A percentile compares a stretch with the other conserved stretches of the same genome.
Conservation (phyloP, 53 echinoderm and acorn worm species). For the Paracentrotus lividus region DNA sequence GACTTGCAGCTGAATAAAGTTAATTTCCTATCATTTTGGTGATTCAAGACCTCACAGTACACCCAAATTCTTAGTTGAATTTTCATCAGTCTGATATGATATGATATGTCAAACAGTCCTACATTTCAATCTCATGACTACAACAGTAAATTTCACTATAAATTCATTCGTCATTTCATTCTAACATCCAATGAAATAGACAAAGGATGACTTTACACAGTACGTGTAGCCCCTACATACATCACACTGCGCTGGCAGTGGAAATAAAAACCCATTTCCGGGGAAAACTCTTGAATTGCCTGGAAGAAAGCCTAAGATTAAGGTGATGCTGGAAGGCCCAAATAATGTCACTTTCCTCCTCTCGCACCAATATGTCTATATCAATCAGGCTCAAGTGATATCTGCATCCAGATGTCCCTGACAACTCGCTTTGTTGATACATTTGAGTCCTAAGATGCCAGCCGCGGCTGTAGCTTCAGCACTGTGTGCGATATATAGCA, state of each 20-base stretch:
- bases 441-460: background rate
- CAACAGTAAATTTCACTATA: too few relatives aligned
- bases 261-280: conserved; percentile 27
- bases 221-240: too few relatives aligned
- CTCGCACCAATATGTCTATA: conserved; percentile 61
- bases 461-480: background rate
- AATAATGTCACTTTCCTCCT: conserved; percentile 65
- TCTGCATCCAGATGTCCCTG: conserved; percentile 44
- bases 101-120: too few relatives aligned
- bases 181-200: background rate
- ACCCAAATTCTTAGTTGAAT: too few relatives aligned
- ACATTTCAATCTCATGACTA: too few relatives aligned
- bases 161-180: too few relatives aligned
- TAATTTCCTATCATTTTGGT: too few relatives aligned
- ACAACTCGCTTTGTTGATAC: conserved; percentile 55
- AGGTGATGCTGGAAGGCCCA: conserved; percentile 62
- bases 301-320: conserved; percentile 31
- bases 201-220: background rate
- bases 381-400: conserved; percentile 60
- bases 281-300: background rate
- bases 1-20: too few relatives aligned
- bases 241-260: background rate
- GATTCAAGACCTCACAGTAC: too few relatives aligned
- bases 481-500: conserved; percentile 39
- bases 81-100: too few relatives aligned